These are phyloP conservation scores for Tuberolachnus salignus DNA, from an alignment of 2,888 invertebrate genomes.

Conservation along the genomic window DNA sequence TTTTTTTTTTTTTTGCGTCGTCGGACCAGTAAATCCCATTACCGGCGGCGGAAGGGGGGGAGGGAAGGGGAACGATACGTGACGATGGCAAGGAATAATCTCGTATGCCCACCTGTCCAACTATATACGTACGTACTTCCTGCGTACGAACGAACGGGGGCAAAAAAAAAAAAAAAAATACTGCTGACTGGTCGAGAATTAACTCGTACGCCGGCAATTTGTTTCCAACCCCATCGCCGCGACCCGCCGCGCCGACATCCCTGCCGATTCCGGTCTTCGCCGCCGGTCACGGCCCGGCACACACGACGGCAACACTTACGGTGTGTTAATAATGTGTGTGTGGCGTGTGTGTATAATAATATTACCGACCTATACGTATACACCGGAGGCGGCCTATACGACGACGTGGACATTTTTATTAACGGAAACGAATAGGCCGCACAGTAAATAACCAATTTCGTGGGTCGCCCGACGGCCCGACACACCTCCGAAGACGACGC, in stretches of 20 bases:
- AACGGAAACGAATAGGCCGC: slow-evolving; percentile 21
- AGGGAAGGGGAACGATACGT: slow-evolving; percentile 11
- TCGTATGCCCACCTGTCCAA: neutral
- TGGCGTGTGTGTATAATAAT: no score
- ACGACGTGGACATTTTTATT: slow-evolving; percentile 42
- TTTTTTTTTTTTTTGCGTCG: no score
- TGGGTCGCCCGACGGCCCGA: slow-evolving; percentile 35
- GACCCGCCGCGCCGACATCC: neutral
- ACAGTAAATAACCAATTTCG: slow-evolving; percentile 51
- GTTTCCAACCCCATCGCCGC: neutral
- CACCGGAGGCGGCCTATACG: neutral
- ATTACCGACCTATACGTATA: no score
- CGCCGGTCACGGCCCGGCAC: no score
- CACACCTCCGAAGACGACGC: neutral
- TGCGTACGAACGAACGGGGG: neutral
- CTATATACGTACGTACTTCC: neutral
- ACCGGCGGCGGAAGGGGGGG: neutral
- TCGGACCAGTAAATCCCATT: slow-evolving; percentile 34
- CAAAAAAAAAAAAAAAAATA: slow-evolving; percentile 18
- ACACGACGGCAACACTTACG: no score
- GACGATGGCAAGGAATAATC: slow-evolving; percentile 23
- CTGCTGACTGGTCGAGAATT: slow-evolving; percentile 12
- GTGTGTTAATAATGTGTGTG: no score
- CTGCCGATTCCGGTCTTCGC: no score
- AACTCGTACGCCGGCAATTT: slow-evolving; percentile 13